Conservation (phyloP, 2,113 vertebrate genomes). For the Grammomys dolichurus region DNA sequence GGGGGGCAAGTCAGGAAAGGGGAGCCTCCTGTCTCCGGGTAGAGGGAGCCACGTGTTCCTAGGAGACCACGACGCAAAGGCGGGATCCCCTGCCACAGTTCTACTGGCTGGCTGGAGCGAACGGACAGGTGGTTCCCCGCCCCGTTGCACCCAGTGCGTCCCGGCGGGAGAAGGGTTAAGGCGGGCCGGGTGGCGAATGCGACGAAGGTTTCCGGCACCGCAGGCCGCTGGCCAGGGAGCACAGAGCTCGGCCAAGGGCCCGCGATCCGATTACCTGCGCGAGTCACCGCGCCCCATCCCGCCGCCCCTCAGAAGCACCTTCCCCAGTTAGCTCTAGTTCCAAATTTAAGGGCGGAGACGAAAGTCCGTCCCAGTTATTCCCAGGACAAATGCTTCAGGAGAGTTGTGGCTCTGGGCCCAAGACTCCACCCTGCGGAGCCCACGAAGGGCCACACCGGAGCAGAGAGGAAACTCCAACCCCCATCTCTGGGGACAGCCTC, state of each 20-base stretch:
- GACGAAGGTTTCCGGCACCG: conserved; percentile 73
- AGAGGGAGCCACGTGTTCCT: background rate
- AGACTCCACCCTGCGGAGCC: conserved; percentile 51
- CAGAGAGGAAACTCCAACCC: conserved; percentile 63
- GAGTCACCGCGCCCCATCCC: conserved; percentile 52
- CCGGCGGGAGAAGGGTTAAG: conserved; percentile 74
- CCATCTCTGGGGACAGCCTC: conserved; percentile 51
- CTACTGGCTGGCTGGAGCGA: accelerated
- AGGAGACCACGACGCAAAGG: background rate
- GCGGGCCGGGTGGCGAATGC: conserved; percentile 53
- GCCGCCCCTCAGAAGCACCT: conserved; percentile 55
- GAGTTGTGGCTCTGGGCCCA: conserved; percentile 11
- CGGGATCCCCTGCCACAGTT: accelerated
- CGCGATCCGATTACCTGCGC: conserved; percentile 75
- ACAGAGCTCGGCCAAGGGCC: background rate
- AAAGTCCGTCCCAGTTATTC: conserved; percentile 61
- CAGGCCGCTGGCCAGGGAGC: background rate
- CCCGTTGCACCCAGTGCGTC: background rate
- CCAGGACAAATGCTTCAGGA: conserved; percentile 38
- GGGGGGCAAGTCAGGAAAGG: background rate
- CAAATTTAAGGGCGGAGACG: conserved; percentile 49
- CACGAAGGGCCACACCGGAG: conserved; percentile 49
- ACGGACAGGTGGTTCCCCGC: conserved; percentile 69
- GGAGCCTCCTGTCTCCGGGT: background rate
- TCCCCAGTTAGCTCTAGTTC: background rate